Evolutionary conservation across 2,888 invertebrate species (phyloP).

Genomic region (Oligia fasciuncula): DNA sequence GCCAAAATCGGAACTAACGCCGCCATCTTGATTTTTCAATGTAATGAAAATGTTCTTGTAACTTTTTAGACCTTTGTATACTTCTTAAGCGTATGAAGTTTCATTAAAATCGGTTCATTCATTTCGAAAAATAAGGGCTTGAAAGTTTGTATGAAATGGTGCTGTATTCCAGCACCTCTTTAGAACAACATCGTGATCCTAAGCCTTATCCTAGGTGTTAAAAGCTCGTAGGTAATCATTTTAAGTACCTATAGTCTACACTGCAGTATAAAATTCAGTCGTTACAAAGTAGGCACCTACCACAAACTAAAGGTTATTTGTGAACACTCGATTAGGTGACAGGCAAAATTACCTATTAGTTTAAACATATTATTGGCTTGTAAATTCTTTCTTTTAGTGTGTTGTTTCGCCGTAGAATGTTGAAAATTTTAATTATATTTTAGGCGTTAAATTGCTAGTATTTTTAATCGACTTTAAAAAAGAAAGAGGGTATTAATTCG

Average conservation of each 20-base stretch:
- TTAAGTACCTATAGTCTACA: conserved; percentile 1
- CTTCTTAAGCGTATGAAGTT: too few relatives aligned
- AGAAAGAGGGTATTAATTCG: too few relatives aligned
- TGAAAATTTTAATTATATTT: conserved; percentile 1
- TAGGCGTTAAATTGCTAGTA: not conserved
- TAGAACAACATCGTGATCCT: not conserved
- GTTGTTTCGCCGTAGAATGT: conserved; percentile 1
- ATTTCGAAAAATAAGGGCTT: too few relatives aligned
- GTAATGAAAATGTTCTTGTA: too few relatives aligned
- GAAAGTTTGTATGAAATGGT: too few relatives aligned
- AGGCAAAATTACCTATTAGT: conserved; percentile 14
- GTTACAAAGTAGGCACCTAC: conserved; percentile 6
- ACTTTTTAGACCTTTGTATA: too few relatives aligned
- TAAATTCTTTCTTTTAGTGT: conserved; percentile 10
- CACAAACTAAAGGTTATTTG: conserved; percentile 3
- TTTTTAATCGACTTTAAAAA: too few relatives aligned
- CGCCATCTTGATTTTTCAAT: too few relatives aligned
- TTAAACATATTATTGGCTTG: conserved; percentile 18
- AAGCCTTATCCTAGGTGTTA: not conserved
- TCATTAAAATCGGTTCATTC: too few relatives aligned
- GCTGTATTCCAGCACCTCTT: not conserved
- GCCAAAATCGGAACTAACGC: too few relatives aligned
- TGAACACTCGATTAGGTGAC: conserved; percentile 15
- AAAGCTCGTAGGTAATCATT: conserved; percentile 7
- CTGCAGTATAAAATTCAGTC: conserved; percentile 7